Evolutionary conservation across 2,113 vertebrate species (phyloP), one percentile per base, ranked within the genome.

Genomic region (Podarcis muralis): DNA sequence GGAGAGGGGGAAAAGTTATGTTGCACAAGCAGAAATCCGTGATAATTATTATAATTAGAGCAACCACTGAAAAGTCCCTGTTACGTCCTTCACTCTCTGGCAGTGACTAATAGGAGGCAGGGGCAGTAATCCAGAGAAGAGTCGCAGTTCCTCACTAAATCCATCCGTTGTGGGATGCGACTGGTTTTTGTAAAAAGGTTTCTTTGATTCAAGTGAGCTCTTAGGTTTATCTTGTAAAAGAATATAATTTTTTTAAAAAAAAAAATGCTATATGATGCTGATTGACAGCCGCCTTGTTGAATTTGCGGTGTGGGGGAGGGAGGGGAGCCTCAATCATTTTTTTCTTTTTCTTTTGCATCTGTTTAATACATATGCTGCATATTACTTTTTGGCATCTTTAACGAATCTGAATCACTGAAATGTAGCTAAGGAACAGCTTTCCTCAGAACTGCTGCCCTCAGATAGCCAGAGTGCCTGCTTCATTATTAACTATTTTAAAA

Each of bases 401-500:
- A 83, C 2, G 62, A 88, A 35, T 23, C 27, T 32, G 32, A 30
- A 30, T 8, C 53, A 66, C 8, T n/a, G 75, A 48, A 30, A 68
- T 83, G 53, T 62, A 7, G 25, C 13, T 83, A 89, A 93, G 11
- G 85, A 90, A 35, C 78, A 88, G 0, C 86, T 85, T 89, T 87
- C 86, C 59, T 30, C 1, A 1, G 89, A 79, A 80, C 76, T 83
- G 78, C 90, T 92, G 87, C 48, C 88, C 80, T 92, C 81, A 81
- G 88, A 78, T 90, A 93, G 92, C 90, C 86, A 89, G 84, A 89
- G 71, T 30, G 68, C 83, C 92, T 95, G 68, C 85, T 92, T 96
- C 93, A 92, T 95, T 95, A 91, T 62, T 87, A 76, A 59, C 77
- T 74, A 87, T 93, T 30, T 94, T 94, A 91, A 94, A 48, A 48